Conservation (phyloP, 2,888 invertebrate genomes). For the Glyphotaelius pellucidus region DNA sequence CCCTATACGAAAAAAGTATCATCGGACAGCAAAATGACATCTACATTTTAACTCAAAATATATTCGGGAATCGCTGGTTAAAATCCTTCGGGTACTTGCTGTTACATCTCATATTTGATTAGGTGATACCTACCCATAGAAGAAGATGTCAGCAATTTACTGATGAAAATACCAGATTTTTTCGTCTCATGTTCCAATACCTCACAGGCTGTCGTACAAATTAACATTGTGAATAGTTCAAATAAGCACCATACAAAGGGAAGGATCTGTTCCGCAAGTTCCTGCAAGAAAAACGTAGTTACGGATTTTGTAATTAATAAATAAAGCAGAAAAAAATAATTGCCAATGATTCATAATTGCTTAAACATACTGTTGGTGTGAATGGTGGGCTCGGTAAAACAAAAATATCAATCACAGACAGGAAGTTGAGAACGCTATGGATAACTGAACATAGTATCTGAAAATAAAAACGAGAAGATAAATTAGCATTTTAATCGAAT, state of each 20-base stretch:
- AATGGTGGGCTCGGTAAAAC: neutral
- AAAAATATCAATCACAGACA: conserved; percentile 18
- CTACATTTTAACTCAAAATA: too few relatives aligned
- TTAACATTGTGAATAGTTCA: conserved; percentile 14
- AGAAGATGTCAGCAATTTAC: conserved; percentile 52
- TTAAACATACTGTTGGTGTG: too few relatives aligned
- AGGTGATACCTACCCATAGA: conserved; percentile 23
- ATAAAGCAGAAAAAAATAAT: neutral
- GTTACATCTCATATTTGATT: too few relatives aligned
- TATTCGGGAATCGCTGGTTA: too few relatives aligned
- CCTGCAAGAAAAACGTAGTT: neutral
- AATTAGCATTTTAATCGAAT: neutral
- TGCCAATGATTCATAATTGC: too few relatives aligned
- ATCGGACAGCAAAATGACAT: too few relatives aligned
- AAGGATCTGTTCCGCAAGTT: neutral
- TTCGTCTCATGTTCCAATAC: conserved; percentile 50
- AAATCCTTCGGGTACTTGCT: too few relatives aligned
- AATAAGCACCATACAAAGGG: conserved; percentile 46
- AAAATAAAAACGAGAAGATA: neutral
- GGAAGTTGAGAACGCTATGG: conserved; percentile 29
- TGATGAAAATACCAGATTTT: conserved; percentile 40
- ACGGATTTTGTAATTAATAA: neutral
- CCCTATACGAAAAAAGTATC: too few relatives aligned
- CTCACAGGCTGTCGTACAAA: conserved; percentile 52
- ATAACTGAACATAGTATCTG: conserved; percentile 43